Evolutionary conservation across 1,140 invertebrate species (phyloP), one percentile per base, ranked within the genome.

Genomic region (Orchesella cincta): DNA sequence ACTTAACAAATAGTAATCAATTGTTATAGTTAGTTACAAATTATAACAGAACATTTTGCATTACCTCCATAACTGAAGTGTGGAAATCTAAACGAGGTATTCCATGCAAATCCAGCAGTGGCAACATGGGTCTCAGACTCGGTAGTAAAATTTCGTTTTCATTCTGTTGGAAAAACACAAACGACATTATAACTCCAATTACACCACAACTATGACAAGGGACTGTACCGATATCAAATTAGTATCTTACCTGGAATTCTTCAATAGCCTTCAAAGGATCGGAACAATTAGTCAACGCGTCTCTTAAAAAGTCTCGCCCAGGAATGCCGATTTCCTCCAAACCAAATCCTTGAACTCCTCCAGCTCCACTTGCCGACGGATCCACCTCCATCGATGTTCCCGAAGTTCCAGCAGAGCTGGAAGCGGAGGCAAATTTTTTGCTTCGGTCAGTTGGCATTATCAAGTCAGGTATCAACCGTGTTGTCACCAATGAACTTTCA

Each of bases 221-320:
- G 8, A 8, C n/a, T 29, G 64, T 46, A 16, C 29, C n/a, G 33
- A 39, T 26, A 31, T n/a, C 12, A 78, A 54, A 46, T 73, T 23
- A 57, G 20, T 71, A 51, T 54, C 36, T 80, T 86, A 92, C 92
- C 89, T 98, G 97, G 89, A 98, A 98, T 87, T 97, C 95, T 88
- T 98, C 94, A 81, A 98, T 98, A 52, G 96, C 95, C 88, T 95
- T 96, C 1, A 98, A 84, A 20, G 96, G 96, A 88, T 98, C 96
- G 0, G 94, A 95, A 85, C 96, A 98, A 83, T 95, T 97, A 29
- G 96, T 97, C 1, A 98, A 87, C 62, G 96, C 93, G 85, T 98
- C 95, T 77, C 94, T 89, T 16, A 99, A 87, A 85, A 91, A 95
- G 51, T 91, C 90, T 83, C 95, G 92, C 0, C 96, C 97, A 16